Base-by-base conservation (phyloP, 2,113 vertebrate species). In the Cryptomyrus ogoouensis region DNA sequence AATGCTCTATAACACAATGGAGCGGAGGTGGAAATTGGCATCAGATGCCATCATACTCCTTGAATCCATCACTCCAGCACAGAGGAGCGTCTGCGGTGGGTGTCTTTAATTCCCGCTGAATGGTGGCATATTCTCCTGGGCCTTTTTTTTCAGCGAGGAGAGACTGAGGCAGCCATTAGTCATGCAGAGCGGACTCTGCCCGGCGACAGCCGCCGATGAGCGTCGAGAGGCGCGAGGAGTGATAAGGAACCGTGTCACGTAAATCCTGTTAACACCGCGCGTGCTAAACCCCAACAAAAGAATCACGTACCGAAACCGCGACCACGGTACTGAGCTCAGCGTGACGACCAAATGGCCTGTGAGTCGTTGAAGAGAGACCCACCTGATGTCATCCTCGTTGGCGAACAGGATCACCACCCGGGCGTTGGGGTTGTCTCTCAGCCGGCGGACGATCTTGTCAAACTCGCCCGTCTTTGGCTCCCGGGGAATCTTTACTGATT, bases 331-430 rank as follows among this genome's bases (percentile, higher is more conserved):
- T 87, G 85, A 39, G 21, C n/a, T n/a, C 8, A n/a, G 39, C 44
- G 3, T 19, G 24, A 24, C 17, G 2, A 46, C 1, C 19, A 21
- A 83, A 5, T 1, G 66, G 3, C 31, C 42, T 19, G 35, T n/a
- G 12, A 3, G 24, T 27, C 19, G 53, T 5, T 15, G 13, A n/a
- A 27, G 27, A 31, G 50, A 84, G 83, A 89, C 95, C 89, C 92
- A 98, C 98, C 97, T 97, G 95, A 99, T 99, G 19, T 99, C 98
- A 0, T 99, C 98, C 91, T 99, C 98, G 0, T 97, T 99, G 91
- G 98, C 97, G 0, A 99, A 99, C 94, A 98, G 97, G 93, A 99
- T 97, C 92, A 99, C 95, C 0, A 96, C 98, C 49, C 98, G 93
- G 27, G 98, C 98, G 0, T 98, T 97, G 0, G 97, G 97, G 90